These are phyloP conservation scores for Eumeta japonica DNA, from an alignment of 1,140 invertebrate species.

Conservation along the genomic window DNA sequence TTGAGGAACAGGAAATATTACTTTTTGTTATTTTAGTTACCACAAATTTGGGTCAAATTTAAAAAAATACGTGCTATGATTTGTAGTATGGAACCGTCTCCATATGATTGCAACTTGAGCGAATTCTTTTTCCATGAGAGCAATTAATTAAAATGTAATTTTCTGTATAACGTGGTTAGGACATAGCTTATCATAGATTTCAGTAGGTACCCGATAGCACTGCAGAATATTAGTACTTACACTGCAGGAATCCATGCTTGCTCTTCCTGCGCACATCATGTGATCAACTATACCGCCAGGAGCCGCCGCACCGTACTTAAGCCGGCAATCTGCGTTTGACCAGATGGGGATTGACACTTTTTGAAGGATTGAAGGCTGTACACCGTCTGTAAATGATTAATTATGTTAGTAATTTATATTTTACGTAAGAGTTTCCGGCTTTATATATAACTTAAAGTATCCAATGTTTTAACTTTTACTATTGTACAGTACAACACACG, in stretches of 20 bases:
- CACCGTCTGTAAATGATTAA: constrained; percentile 62
- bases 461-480: background rate
- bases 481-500: too few relatives aligned
- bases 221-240: constrained; percentile 69
- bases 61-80: too few relatives aligned
- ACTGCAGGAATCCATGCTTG: constrained; percentile 83
- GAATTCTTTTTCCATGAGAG: too few relatives aligned
- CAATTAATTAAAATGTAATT: too few relatives aligned
- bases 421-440: background rate
- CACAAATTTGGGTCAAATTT: too few relatives aligned
- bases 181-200: too few relatives aligned
- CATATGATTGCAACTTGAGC: too few relatives aligned
- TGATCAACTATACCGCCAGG: constrained; percentile 85
- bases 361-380: constrained; percentile 76
- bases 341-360: constrained; percentile 83
- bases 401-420: background rate
- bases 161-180: too few relatives aligned
- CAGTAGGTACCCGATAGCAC: too few relatives aligned
- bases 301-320: constrained; percentile 80
- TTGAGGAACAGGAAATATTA: too few relatives aligned
- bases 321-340: constrained; percentile 74
- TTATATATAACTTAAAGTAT: background rate
- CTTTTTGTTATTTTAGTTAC: too few relatives aligned
- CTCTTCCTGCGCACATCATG: constrained; percentile 82
- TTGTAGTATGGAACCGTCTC: too few relatives aligned